Base-by-base conservation (phyloP, 2,888 invertebrate genomes). In the Leptinotarsa peninsularis region DNA sequence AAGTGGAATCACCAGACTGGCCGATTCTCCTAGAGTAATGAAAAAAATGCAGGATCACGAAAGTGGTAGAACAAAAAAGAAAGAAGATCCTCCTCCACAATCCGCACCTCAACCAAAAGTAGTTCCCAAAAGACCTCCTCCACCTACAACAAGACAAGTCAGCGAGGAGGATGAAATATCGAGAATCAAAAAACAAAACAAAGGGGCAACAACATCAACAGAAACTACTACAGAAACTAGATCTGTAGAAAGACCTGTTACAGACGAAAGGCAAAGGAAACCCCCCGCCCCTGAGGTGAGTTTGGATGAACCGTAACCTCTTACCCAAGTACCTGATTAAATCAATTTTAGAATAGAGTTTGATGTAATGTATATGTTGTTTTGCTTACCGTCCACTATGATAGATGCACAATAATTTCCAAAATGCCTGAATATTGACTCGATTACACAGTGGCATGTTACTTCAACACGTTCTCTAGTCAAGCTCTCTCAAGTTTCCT, bases 141-240 rank as follows among this genome's bases (percentile, higher is more conserved):
- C 88, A 49, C 91, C 92, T n/a, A 90, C 95, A 14, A 92, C 93
- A 68, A 91, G 95, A 77, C 96, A 96, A 88, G 91, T 94, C 79
- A 95, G 95, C 86, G 97, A 97, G 89, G 96, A 96, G 84, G 96
- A 96, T 85, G 97, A 97, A 88, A 96, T 97, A 78, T 91, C 94
- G 14, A 93, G 94, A 84, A 94, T 95, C 80, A 97, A 97, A 89
- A 94, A 94, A 85, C 95, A 95, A 88, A 96, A 95, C 85, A 96
- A 96, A 88, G 92, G 90, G 74, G 92, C 93, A 23, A 91, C 93
- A 33, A 90, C 93, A 15, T 91, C 92, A 23, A 86, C 89, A 4
- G 85, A 88, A 67, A 84, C 88, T 50, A 92, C 80, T 85, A 89
- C 91, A 60, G 92, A 93, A 81, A 89, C 91, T 58, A 80, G 83